Percentiles rank a stretch among this genome's conserved stretches.
Evolutionary conservation across 2,797 vertebrate species (phyloP).

Genomic region (Pyrocephalus nanus): DNA sequence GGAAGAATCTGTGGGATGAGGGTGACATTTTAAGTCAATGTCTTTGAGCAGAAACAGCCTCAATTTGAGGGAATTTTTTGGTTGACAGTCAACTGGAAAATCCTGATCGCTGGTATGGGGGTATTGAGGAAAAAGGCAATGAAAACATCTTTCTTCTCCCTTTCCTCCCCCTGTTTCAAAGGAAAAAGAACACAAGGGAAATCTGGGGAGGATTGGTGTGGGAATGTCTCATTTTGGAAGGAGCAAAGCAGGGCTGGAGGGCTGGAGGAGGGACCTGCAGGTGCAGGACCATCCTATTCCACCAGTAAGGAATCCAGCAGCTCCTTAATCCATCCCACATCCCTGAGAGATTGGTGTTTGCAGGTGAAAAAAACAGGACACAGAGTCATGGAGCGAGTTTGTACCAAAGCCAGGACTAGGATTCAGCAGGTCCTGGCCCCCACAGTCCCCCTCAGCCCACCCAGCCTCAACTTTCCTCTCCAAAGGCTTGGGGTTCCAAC

Average conservation of each 20-base stretch:
- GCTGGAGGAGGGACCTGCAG: background rate
- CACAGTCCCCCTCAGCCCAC: background rate
- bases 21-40: background rate
- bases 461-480: background rate
- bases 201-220: fast-evolving
- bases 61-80: fast-evolving
- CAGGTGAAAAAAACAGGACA: background rate
- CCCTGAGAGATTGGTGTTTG: background rate
- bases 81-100: background rate
- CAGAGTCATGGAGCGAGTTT: background rate
- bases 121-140: fast-evolving
- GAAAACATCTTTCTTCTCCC: background rate
- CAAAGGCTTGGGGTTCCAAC: background rate
- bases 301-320: background rate
- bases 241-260: background rate
- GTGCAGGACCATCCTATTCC: background rate
- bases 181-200: background rate
- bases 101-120: background rate
- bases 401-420: background rate
- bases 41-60: background rate
- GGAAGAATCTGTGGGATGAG: background rate
- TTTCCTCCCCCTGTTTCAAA: background rate
- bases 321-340: background rate
- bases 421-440: background rate
- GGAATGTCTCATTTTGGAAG: fast-evolving